Evolutionary conservation across 2,797 vertebrate genomes (phyloP).

Genomic region (Darevskia nairensis): DNA sequence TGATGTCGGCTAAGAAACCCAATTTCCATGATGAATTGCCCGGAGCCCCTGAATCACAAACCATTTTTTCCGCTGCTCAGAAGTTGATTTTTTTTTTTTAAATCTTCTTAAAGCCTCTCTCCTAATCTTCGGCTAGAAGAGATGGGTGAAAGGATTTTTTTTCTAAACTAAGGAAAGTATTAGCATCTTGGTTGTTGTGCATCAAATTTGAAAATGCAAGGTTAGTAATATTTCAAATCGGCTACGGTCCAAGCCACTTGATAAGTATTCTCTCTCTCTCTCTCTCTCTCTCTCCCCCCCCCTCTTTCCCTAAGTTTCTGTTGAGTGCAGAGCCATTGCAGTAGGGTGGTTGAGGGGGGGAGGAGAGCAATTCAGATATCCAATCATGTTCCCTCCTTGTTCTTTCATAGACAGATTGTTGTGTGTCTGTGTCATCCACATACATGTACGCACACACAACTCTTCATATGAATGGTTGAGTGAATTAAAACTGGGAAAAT

Average conservation of each 20-base stretch:
- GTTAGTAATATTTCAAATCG: slow-evolving; percentile 99
- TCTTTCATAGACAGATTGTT: fast-evolving
- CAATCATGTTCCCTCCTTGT: not conserved
- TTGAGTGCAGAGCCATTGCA: slow-evolving; percentile 34
- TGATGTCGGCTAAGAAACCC: slow-evolving; percentile 99
- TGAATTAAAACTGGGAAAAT: fast-evolving
- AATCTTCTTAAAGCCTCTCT: slow-evolving; percentile 99
- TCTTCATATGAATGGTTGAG: fast-evolving
- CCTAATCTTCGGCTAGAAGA: slow-evolving; percentile 99
- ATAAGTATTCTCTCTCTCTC: slow-evolving; percentile 75
- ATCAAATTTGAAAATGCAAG: slow-evolving; percentile 98
- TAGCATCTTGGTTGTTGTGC: slow-evolving; percentile 97
- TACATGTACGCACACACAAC: not conserved
- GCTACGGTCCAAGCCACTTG: slow-evolving; percentile 85
- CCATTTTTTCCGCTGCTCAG: slow-evolving; percentile 93
- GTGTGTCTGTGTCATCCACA: too few relatives aligned
- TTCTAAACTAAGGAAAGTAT: slow-evolving; percentile 95
- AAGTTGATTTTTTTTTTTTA: slow-evolving; percentile 88
- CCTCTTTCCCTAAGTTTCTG: slow-evolving; percentile 51
- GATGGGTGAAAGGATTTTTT: slow-evolving; percentile 98
- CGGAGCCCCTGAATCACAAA: slow-evolving; percentile 99
- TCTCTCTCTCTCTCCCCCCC: not conserved
- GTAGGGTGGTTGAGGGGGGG: not conserved
- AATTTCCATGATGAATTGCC: slow-evolving; percentile 99
- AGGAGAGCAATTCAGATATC: not conserved